Conservation (phyloP, 37 sponge, comb jelly and placozoan species). For the Chondrosia reniformis region DNA sequence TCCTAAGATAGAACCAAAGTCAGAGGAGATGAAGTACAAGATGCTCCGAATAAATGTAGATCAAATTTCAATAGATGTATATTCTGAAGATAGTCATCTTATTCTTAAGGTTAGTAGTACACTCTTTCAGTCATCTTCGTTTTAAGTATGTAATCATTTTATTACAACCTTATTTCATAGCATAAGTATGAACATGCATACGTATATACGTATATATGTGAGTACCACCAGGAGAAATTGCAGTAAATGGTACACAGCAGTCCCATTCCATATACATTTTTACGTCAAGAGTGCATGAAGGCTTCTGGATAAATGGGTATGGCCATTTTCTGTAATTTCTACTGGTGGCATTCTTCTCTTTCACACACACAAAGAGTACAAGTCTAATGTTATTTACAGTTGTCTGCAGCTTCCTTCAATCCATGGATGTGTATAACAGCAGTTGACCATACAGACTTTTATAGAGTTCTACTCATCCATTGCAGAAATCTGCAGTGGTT, state of each 20-base stretch:
- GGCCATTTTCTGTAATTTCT: no score
- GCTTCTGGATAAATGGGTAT: no score
- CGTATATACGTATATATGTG: neutral
- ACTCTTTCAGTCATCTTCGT: neutral
- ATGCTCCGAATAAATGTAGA: slow-evolving; percentile 31
- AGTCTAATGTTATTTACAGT: no score
- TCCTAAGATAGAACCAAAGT: slow-evolving; percentile 56
- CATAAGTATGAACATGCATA: neutral
- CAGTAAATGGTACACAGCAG: neutral
- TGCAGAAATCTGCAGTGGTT: no score
- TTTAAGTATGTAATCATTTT: neutral
- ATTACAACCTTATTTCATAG: neutral
- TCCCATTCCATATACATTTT: no score
- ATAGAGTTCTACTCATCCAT: no score
- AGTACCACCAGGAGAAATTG: neutral
- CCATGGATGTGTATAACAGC: no score
- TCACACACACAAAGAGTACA: no score
- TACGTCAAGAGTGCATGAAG: no score
- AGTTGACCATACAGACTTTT: no score
- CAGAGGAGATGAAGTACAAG: slow-evolving; percentile 60
- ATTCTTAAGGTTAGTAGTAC: neutral
- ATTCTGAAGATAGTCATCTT: neutral
- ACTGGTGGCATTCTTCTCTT: no score
- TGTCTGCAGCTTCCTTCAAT: no score
- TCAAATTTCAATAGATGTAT: neutral